These are phyloP conservation scores for Tetragonisca angustula DNA, from an alignment of 2,888 invertebrate species.

Conservation along the genomic window DNA sequence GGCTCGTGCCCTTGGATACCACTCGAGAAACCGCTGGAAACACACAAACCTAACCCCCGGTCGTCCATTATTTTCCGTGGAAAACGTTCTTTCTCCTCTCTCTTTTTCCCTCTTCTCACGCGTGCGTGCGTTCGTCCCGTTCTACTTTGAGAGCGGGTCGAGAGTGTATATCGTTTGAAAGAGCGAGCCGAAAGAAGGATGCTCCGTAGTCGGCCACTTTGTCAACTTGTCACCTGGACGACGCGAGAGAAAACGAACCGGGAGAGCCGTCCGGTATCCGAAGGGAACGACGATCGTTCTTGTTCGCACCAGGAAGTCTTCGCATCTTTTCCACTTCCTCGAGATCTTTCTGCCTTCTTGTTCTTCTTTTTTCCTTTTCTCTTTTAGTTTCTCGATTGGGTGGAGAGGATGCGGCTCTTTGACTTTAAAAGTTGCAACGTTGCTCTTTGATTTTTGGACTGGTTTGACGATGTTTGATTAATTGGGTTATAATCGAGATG, in stretches of 20 bases:
- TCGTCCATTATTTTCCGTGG: constrained; percentile 66
- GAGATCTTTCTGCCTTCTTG: constrained; percentile 5
- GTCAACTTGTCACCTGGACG: constrained; percentile 79
- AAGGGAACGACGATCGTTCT: constrained; percentile 51
- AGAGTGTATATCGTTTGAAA: constrained; percentile 37
- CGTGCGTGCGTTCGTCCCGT: constrained; percentile 1
- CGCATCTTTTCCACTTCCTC: constrained; percentile 37
- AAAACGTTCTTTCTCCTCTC: constrained; percentile 23
- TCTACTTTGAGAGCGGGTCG: constrained; percentile 24
- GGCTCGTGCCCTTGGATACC: constrained; percentile 78
- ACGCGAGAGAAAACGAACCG: constrained; percentile 65
- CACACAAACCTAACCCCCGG: constrained; percentile 59
- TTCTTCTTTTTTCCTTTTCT: neutral
- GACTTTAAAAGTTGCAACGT: neutral
- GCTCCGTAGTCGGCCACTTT: constrained; percentile 75
- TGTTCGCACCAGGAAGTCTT: constrained; percentile 64
- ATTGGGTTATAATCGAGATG: neutral
- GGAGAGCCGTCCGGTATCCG: constrained; percentile 46
- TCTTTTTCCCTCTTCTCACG: neutral
- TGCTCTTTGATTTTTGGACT: neutral
- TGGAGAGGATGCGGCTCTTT: neutral
- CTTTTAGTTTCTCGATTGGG: neutral
- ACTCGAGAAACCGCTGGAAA: constrained; percentile 67
- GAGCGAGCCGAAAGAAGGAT: constrained; percentile 51
- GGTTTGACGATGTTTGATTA: neutral